These are phyloP conservation scores for Oriolus oriolus DNA, from an alignment of 2,113 vertebrate genomes.

Conservation along the genomic window DNA sequence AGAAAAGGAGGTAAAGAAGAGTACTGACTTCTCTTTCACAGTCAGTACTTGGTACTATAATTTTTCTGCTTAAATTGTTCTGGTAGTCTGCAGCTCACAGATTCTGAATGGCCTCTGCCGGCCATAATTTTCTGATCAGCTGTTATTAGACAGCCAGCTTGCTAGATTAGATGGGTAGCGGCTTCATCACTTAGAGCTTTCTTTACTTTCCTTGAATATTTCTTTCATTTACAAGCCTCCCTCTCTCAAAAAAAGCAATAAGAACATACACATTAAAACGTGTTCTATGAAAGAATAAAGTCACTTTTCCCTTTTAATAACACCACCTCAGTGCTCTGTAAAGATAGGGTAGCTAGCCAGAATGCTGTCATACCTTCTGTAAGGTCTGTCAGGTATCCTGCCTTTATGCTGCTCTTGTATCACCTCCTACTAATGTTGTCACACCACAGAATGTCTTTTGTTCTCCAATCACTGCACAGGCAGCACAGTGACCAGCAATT, in stretches of 20 bases:
- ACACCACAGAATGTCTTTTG: accelerated
- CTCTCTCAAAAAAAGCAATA: not conserved
- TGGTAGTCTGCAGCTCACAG: not conserved
- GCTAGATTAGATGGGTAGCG: not conserved
- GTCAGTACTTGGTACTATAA: not conserved
- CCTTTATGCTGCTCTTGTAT: not conserved
- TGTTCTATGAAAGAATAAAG: not conserved
- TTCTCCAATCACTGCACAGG: not conserved
- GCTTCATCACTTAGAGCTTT: not conserved
- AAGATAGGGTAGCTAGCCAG: not conserved
- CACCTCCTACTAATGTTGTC: not conserved
- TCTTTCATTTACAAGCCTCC: not conserved
- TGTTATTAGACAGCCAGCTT: not conserved
- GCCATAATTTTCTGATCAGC: not conserved
- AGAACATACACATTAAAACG: accelerated
- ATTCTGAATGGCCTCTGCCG: not conserved
- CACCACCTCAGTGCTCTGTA: not conserved
- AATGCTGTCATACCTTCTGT: not conserved
- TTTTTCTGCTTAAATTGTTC: not conserved
- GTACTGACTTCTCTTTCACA: not conserved
- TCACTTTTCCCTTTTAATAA: not conserved
- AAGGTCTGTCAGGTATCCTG: not conserved
- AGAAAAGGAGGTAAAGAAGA: not conserved
- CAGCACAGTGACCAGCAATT: not conserved
- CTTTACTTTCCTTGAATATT: not conserved